Percentiles rank a stretch among this genome's conserved stretches.
Evolutionary conservation across 2,888 invertebrate species (phyloP).

Genomic region (Polyommatus icarus): DNA sequence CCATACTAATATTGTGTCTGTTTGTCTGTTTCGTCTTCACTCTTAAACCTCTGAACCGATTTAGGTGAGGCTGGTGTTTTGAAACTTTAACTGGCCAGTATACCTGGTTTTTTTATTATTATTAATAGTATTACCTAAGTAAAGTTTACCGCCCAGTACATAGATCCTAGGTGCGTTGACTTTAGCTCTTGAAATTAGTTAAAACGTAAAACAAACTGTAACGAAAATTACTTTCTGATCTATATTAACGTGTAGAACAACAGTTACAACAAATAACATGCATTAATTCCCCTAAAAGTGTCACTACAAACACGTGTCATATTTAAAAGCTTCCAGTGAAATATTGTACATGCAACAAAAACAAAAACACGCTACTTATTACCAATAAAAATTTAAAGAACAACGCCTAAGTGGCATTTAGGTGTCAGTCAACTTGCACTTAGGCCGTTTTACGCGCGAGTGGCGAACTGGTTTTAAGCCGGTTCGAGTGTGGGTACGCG

Average conservation of each 20-base stretch:
- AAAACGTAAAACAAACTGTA: not conserved
- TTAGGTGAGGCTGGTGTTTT: no score
- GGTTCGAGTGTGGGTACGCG: slow-evolving; percentile 68
- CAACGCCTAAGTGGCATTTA: slow-evolving; percentile 75
- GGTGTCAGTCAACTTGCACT: slow-evolving; percentile 76
- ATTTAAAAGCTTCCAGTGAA: slow-evolving; percentile 23
- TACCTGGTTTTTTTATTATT: no score
- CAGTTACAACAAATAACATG: not conserved
- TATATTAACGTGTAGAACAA: not conserved
- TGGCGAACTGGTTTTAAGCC: slow-evolving; percentile 65
- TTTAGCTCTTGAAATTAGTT: not conserved
- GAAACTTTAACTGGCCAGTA: no score
- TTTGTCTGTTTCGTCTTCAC: no score
- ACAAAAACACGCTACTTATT: slow-evolving; percentile 64
- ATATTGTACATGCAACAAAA: slow-evolving; percentile 49
- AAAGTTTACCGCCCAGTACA: no score
- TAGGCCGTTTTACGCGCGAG: slow-evolving; percentile 60
- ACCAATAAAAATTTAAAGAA: slow-evolving; percentile 74
- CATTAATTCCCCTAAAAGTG: not conserved
- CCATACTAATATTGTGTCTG: not conserved
- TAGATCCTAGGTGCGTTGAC: no score
- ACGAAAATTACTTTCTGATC: not conserved
- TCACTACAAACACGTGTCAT: slow-evolving; percentile 24
- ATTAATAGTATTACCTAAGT: no score
- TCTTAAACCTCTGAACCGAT: no score